Percentiles rank a stretch among this genome's conserved stretches.
phyloP scores from a whole-genome alignment of 2,888 invertebrate species.

The Sesamia inferens region DNA sequence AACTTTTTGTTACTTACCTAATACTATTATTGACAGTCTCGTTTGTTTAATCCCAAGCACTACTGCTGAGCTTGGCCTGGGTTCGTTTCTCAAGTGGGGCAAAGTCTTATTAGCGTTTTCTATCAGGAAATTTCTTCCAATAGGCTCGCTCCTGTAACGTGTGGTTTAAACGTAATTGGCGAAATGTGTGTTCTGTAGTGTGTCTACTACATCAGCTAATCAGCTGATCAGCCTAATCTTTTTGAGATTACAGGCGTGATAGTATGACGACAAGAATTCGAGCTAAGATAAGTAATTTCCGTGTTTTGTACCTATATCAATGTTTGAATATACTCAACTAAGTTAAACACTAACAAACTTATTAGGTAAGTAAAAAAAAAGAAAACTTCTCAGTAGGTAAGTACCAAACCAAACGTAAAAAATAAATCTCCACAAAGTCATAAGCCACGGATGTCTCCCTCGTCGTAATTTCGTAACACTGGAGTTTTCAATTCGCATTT shows the following conservation, averaged over 20 bases:
- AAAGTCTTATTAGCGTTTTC: not conserved
- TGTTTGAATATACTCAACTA: not conserved
- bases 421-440: slow-evolving; percentile 10
- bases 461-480: slow-evolving; percentile 25
- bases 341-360: not conserved
- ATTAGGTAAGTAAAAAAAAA: no score
- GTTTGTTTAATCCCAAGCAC: not conserved
- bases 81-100: not conserved
- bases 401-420: not conserved
- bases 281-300: not conserved
- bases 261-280: not conserved
- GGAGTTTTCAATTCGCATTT: slow-evolving; percentile 60
- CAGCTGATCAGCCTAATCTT: not conserved
- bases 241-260: not conserved
- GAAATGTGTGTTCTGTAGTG: no score
- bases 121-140: not conserved
- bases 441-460: slow-evolving; percentile 9
- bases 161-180: no score
- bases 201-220: no score
- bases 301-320: not conserved
- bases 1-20: no score
- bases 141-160: no score
- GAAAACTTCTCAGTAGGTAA: not conserved
- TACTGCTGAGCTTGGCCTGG: not conserved
- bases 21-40: not conserved